Base-by-base conservation (phyloP, 2,888 invertebrate species). In the Plagodis dolabraria region DNA sequence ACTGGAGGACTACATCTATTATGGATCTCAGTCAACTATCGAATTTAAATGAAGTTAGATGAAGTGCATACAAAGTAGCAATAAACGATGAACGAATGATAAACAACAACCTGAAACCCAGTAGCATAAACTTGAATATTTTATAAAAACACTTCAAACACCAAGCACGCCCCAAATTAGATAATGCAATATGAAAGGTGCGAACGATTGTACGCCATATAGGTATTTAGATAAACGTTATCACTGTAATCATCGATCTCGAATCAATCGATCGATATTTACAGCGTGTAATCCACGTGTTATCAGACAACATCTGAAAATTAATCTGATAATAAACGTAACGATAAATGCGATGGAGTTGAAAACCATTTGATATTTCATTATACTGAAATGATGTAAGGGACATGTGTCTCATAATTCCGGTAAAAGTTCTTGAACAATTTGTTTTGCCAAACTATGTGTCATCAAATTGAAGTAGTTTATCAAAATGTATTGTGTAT, bases 281-380 rank as follows among this genome's bases (percentile, higher is more conserved):
- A 60, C 60, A 60, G 42, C 52, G 34, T 56, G 60, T 60, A 60
- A 60, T 60, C 45, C 55, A 7, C 52, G 36, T 33, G 43, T 46
- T 60, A 60, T 60, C 60, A 36, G 44, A 8, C 33, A 38, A 48
- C 55, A 60, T 60, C 60, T 60, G 42, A 56, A 60, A 51, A 56
- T 60, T 56, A 52, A 46, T 34, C 47, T 56, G 60, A 60, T 60
- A 56, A 49, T n/a, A 40, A 46, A 54, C 42, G 33, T 6, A 4
- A 7, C 22, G 54, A 54, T 60, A 51, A n/a, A 54, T 12, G 35
- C 49, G 53, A 35, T n/a, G 42, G 5, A 43, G 42, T 53, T 40
- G 49, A 53, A 38, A 49, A 49, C n/a, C 35, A 12, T 9, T 40
- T 46, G 38, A 22, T 45, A 33, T 46, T 46, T 42, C 35, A 35